Evolutionary conservation across 30 jellyfish, hydroid and myxozoan genomes (phyloP).

Genomic region (Clytia hemisphaerica): DNA sequence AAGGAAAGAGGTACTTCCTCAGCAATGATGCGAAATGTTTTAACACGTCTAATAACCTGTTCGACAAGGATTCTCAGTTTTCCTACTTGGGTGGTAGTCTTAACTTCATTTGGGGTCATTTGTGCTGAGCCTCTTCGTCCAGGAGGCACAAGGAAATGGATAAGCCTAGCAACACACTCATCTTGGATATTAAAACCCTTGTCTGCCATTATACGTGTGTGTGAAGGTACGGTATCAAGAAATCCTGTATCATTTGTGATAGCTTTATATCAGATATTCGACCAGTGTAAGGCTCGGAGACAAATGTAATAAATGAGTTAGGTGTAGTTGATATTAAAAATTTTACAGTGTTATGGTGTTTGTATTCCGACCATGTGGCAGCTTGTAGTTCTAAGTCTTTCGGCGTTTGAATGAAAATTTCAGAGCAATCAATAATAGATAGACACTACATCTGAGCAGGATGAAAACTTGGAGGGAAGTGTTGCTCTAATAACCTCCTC

Average conservation of each 20-base stretch:
- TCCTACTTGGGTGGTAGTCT: constrained; percentile 23
- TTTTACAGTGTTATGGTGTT: too few relatives aligned
- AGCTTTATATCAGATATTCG: constrained; percentile 31
- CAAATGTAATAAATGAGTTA: too few relatives aligned
- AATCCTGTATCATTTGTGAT: constrained; percentile 9
- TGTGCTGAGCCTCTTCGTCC: constrained; percentile 28
- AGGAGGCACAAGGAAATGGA: constrained; percentile 19
- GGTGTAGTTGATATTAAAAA: too few relatives aligned
- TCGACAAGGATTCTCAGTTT: constrained; percentile 28
- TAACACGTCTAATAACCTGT: constrained; percentile 39
- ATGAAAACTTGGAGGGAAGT: too few relatives aligned
- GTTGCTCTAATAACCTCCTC: too few relatives aligned
- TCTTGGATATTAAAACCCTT: constrained; percentile 25
- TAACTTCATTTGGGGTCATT: not conserved
- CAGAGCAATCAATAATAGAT: too few relatives aligned
- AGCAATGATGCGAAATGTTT: constrained; percentile 21
- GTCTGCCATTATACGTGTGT: constrained; percentile 13
- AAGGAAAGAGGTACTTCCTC: constrained; percentile 18
- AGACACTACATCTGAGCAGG: too few relatives aligned
- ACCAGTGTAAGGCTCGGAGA: constrained; percentile 37
- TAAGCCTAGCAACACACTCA: constrained; percentile 27
- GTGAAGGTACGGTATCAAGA: constrained; percentile 17
- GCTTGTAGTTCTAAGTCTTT: too few relatives aligned
- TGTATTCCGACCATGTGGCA: too few relatives aligned
- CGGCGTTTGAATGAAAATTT: too few relatives aligned